Percentiles rank a stretch among this genome's conserved stretches.
These are phyloP conservation scores for Balaeniceps rex DNA, from an alignment of 2,113 vertebrate genomes.

Conservation along the genomic window DNA sequence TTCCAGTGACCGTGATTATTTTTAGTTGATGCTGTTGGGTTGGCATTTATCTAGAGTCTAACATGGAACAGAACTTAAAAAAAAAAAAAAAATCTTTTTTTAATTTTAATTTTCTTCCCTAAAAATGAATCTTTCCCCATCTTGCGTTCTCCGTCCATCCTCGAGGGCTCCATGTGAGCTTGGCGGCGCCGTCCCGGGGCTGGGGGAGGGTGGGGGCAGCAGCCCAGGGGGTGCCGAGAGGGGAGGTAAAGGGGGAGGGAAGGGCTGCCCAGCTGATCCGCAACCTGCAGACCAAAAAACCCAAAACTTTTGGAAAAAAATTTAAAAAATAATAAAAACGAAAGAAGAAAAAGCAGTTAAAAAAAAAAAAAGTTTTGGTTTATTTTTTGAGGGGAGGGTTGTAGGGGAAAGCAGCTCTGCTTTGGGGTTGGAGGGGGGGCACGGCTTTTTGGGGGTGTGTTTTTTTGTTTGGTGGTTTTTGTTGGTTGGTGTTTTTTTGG, in stretches of 20 bases:
- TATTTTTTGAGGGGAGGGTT: not conserved
- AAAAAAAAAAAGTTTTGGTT: not conserved
- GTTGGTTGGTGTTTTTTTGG: not conserved
- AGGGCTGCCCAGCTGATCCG: not conserved
- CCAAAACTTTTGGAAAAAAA: not conserved
- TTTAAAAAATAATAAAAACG: not conserved
- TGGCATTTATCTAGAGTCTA: slow-evolving; percentile 70
- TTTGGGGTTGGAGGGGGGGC: not conserved
- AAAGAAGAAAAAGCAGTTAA: not conserved
- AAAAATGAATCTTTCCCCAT: not conserved
- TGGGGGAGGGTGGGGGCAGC: not conserved
- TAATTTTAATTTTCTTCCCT: not conserved
- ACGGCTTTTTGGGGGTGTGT: not conserved
- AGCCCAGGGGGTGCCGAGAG: not conserved
- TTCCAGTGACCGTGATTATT: slow-evolving; percentile 82
- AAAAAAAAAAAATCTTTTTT: not conserved
- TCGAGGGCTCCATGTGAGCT: not conserved
- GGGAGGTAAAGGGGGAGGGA: not conserved
- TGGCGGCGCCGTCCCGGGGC: not conserved
- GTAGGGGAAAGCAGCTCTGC: not conserved
- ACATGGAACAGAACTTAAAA: slow-evolving; percentile 16
- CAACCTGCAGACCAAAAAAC: slow-evolving; percentile 24
- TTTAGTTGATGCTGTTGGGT: slow-evolving; percentile 83
- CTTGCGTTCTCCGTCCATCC: not conserved
- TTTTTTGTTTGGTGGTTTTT: not conserved